Evolutionary conservation across 2,888 invertebrate genomes (phyloP).

Genomic region (Eilema sororculum): DNA sequence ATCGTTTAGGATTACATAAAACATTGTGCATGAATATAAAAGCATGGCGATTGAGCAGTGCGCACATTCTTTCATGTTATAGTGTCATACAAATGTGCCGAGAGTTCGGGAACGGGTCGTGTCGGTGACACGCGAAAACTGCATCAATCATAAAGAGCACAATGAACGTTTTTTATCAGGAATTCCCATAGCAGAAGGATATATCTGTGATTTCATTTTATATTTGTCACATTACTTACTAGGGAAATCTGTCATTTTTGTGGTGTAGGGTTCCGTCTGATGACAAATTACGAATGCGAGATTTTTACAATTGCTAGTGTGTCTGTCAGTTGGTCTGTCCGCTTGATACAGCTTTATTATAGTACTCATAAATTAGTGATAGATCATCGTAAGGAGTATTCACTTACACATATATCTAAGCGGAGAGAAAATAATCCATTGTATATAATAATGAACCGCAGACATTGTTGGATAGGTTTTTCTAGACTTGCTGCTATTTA

Average conservation of each 20-base stretch:
- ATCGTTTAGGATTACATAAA: background rate
- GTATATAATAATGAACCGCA: no score
- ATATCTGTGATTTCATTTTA: conserved; percentile 61
- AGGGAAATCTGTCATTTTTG: conserved; percentile 39
- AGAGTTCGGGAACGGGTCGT: conserved; percentile 43
- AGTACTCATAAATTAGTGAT: no score
- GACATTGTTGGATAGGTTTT: no score
- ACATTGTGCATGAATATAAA: background rate
- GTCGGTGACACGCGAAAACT: conserved; percentile 71
- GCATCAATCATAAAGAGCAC: conserved; percentile 76
- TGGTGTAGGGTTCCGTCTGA: conserved; percentile 32
- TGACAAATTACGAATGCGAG: background rate
- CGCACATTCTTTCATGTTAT: conserved; percentile 38
- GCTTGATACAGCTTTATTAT: no score
- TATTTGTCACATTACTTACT: conserved; percentile 66
- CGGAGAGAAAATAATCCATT: no score
- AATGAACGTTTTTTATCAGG: conserved; percentile 70
- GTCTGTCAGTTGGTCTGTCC: no score
- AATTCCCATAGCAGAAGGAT: conserved; percentile 60
- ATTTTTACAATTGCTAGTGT: background rate
- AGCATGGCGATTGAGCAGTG: conserved; percentile 30
- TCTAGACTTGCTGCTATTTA: no score
- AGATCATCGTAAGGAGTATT: no score
- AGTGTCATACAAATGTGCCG: conserved; percentile 48
- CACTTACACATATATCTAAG: no score